phyloP scores from a whole-genome alignment of 2,888 invertebrate species.

The Drosophila barbarae region DNA sequence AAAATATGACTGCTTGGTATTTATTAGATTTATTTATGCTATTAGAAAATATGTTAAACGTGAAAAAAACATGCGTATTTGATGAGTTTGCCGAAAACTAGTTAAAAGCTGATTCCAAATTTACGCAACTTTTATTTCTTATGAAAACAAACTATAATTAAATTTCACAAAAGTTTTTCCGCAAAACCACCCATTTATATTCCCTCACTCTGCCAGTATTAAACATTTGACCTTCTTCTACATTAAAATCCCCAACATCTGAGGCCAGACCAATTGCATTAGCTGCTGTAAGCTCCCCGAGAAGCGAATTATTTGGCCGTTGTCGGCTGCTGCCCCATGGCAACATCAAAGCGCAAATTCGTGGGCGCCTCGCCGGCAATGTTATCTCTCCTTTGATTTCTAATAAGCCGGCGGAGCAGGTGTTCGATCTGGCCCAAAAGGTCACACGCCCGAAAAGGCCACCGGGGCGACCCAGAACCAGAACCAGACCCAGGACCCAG shows the following conservation, averaged over 20 bases:
- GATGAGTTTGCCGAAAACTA: background rate
- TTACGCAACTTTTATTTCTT: background rate
- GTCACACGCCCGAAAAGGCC: constrained; percentile 37
- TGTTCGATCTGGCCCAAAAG: constrained; percentile 45
- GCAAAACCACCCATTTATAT: background rate
- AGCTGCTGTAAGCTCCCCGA: constrained; percentile 18
- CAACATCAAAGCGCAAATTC: constrained; percentile 33
- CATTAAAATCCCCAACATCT: constrained; percentile 21
- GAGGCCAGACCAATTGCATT: constrained; percentile 19
- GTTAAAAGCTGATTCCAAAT: background rate
- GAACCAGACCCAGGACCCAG: constrained; percentile 1
- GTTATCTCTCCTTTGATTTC: constrained; percentile 37
- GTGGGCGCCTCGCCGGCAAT: constrained; percentile 9
- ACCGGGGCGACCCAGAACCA: background rate
- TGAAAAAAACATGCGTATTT: background rate
- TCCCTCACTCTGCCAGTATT: background rate
- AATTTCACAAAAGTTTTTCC: background rate
- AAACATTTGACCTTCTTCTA: constrained; percentile 1
- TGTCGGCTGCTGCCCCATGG: constrained; percentile 18
- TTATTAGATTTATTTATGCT: background rate
- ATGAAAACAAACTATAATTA: background rate
- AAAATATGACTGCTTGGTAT: background rate
- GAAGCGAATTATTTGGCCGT: constrained; percentile 20
- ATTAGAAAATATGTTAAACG: background rate
- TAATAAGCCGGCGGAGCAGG: constrained; percentile 46